These are phyloP conservation scores for Macropis europaea DNA, from an alignment of 2,888 invertebrate species.

Conservation along the genomic window DNA sequence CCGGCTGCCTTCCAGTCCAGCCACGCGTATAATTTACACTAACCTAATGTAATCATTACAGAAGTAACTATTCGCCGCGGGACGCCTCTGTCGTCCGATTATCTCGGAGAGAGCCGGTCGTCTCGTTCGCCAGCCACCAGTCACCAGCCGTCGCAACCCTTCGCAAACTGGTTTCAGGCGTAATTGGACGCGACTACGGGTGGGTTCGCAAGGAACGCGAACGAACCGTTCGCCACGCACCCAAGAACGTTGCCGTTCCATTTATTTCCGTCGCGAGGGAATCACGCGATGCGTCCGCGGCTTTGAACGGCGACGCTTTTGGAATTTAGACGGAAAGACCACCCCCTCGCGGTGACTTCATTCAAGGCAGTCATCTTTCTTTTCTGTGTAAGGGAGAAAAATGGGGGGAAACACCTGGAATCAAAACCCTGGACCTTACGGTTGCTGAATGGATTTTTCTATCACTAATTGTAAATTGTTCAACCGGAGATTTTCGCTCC, in stretches of 20 bases:
- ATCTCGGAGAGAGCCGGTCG: slow-evolving; percentile 23
- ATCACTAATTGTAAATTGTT: too few relatives aligned
- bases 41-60: slow-evolving; percentile 50
- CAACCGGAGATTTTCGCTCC: too few relatives aligned
- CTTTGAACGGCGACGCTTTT: too few relatives aligned
- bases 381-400: too few relatives aligned
- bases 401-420: too few relatives aligned
- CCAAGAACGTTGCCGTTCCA: slow-evolving; percentile 29
- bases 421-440: too few relatives aligned
- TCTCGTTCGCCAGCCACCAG: slow-evolving; percentile 30
- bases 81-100: slow-evolving; percentile 39
- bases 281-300: slow-evolving; percentile 30
- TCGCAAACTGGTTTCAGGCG: slow-evolving; percentile 70
- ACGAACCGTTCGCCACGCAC: not conserved
- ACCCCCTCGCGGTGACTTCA: too few relatives aligned
- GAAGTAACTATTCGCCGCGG: slow-evolving; percentile 55
- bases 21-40: slow-evolving; percentile 47
- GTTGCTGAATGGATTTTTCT: too few relatives aligned
- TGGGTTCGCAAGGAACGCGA: slow-evolving; percentile 58
- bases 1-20: slow-evolving; percentile 1
- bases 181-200: slow-evolving; percentile 72
- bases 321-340: too few relatives aligned
- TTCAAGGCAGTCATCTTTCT: too few relatives aligned
- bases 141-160: slow-evolving; percentile 44
- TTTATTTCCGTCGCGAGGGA: slow-evolving; percentile 51